A percentile compares a stretch with the other conserved stretches of the same genome.
phyloP scores from a whole-genome alignment of 2,888 invertebrate species.

The Poecilobothrus nobilitatus region DNA sequence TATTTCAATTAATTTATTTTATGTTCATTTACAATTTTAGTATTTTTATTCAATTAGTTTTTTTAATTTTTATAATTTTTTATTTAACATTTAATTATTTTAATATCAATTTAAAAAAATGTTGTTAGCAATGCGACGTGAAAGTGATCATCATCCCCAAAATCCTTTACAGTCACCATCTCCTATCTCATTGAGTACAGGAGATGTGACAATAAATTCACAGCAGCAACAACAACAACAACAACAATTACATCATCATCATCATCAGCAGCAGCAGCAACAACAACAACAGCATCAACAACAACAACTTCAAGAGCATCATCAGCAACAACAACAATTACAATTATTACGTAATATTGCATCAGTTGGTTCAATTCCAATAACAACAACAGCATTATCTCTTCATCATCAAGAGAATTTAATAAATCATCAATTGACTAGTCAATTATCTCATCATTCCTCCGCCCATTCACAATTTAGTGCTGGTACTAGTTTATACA shows the following conservation, averaged over 20 bases:
- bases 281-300: conserved; percentile 1
- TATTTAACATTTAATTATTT: not conserved
- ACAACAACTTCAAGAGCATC: not conserved
- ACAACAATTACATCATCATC: conserved; percentile 7
- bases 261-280: not conserved
- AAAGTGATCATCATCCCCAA: conserved; percentile 45
- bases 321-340: not conserved
- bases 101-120: conserved; percentile 29
- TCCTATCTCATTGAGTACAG: conserved; percentile 14
- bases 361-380: not conserved
- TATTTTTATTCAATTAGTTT: not conserved
- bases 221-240: conserved; percentile 9
- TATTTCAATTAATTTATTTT: not conserved
- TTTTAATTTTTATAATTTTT: not conserved
- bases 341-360: not conserved
- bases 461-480: conserved; percentile 21
- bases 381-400: not conserved
- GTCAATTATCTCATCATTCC: conserved; percentile 15
- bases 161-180: conserved; percentile 8
- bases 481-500: conserved; percentile 24
- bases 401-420: conserved; percentile 13
- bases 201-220: conserved; percentile 13
- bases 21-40: not conserved
- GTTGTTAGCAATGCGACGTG: conserved; percentile 67
- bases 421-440: conserved; percentile 18